Evolutionary conservation across 2,797 vertebrate species (phyloP), one percentile per base, ranked within the genome.

Genomic region (Acestrorhynchus altus): DNA sequence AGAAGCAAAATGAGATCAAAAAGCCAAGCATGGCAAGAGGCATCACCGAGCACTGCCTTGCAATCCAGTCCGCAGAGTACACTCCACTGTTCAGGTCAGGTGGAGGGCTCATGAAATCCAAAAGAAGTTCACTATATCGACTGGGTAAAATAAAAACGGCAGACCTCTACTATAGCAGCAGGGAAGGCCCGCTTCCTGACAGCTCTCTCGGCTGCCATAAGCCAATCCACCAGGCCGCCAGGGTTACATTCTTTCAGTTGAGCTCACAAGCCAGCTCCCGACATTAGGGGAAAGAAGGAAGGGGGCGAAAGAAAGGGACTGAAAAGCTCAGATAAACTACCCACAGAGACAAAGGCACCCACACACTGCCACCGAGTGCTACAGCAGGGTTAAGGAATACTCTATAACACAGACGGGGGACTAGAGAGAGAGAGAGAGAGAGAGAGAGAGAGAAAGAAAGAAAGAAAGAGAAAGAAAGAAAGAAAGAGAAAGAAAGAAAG

Each of bases 201-300:
- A 72, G 80, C 71, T 60, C 59, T 74, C 72, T 47, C 51, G 51
- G 63, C 76, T 66, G 51, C 79, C 52, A 63, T 69, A 76, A 85
- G 70, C 76, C 57, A 64, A 70, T 80, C 80, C 76, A 72, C 61
- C 65, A 67, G 52, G 59, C 52, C 54, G 11, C 39, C 56, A 60
- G 61, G 84, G 82, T 83, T 82, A 85, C 84, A 85, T 85, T 85
- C 84, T 85, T 85, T 82, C 78, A 83, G 75, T 67, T 71, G 31
- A 52, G 72, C 80, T 81, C 73, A 78, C 72, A 57, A 74, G 56
- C 74, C 77, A 83, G 63, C 61, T 80, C 74, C 81, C 76, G 71
- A 69, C 57, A 26, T 57, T 39, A 16, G 24, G 39, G 51, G 52
- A 78, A 70, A 64, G 4, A 31, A 72, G 42, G 72, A 67, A 39